Base-by-base conservation (phyloP, 2,888 invertebrate genomes). In the Tuberolachnus salignus region DNA sequence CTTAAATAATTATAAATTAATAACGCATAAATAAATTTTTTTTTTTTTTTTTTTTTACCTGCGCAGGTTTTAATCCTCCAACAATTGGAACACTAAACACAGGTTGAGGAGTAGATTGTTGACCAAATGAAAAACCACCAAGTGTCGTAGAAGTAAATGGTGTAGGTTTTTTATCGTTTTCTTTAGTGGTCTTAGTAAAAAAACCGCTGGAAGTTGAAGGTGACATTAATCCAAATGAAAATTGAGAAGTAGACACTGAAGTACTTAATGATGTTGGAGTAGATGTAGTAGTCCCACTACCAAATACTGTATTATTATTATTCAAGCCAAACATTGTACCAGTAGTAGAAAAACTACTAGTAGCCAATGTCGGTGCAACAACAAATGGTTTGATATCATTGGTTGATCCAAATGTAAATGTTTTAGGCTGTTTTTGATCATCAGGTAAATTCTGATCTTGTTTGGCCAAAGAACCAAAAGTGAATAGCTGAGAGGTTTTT, bases 101-200 rank as follows among this genome's bases (percentile, higher is more conserved):
- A 0, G 75, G 67, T n/a, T 59, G 59, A 0, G 67, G 67, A 13
- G 53, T 2, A 67, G 67, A 67, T 57, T 44, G 80, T 19, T 83
- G 84, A 2, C 86, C 86, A 81, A 87, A 87, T n/a, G 83, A 85
- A 64, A 87, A 87, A 46, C 84, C 84, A 49, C 84, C 83, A 6
- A 83, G 82, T 11, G 59, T 67, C 1, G 49, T 49, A 19, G 80
- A 23, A 64, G 34, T 21, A 44, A 80, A 73, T 9, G 66, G 44
- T 26, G 23, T 70, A 61, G 44, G 14, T 16, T 26, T 59, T 26
- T 69, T 59, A 61, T 70, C 57, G 23, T 61, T 51, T 3, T 80
- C 55, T 1, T 80, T 80, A 11, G 16, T 1, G 13, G 63, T 11
- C 21, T 53, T 42, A 0, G 80, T 57, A 59, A 78, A 78, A 67